phyloP scores from a whole-genome alignment of 1,140 invertebrate species.

The Pachypsylla venusta region DNA sequence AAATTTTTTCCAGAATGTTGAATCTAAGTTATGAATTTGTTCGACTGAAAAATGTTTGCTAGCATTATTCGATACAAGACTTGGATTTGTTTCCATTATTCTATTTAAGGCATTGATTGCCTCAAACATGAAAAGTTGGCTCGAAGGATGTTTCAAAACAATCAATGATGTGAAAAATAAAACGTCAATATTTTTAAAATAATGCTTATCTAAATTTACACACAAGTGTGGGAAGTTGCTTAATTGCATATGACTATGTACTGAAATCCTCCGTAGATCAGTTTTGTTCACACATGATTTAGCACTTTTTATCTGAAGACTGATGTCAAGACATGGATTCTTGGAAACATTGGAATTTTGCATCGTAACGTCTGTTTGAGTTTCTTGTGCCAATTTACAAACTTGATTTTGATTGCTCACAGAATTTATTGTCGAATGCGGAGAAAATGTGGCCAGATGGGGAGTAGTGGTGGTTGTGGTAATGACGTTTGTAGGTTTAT shows the following conservation, averaged over 20 bases:
- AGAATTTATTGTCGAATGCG: too few relatives aligned
- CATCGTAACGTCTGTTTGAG: slow-evolving; percentile 1
- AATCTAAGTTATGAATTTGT: slow-evolving; percentile 1
- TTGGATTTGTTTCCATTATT: background rate
- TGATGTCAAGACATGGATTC: too few relatives aligned
- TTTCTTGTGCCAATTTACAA: background rate
- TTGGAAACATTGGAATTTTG: background rate
- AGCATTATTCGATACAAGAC: background rate
- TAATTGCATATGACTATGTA: too few relatives aligned
- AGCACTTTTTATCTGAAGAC: too few relatives aligned
- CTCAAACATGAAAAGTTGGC: slow-evolving; percentile 4
- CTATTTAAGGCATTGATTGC: background rate
- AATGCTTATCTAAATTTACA: background rate
- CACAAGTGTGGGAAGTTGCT: too few relatives aligned
- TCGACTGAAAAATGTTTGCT: background rate
- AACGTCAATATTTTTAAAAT: background rate
- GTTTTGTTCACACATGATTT: too few relatives aligned
- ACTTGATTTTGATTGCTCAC: background rate
- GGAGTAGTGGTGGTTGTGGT: background rate
- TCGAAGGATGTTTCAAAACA: background rate
- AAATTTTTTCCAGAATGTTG: background rate
- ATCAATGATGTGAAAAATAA: slow-evolving; percentile 4
- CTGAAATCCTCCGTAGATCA: too few relatives aligned
- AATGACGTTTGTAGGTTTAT: background rate
- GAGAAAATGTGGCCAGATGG: too few relatives aligned